A percentile compares a stretch with the other conserved stretches of the same genome.
phyloP scores from a whole-genome alignment of 1,140 invertebrate genomes.

The Oscheius sp. region DNA sequence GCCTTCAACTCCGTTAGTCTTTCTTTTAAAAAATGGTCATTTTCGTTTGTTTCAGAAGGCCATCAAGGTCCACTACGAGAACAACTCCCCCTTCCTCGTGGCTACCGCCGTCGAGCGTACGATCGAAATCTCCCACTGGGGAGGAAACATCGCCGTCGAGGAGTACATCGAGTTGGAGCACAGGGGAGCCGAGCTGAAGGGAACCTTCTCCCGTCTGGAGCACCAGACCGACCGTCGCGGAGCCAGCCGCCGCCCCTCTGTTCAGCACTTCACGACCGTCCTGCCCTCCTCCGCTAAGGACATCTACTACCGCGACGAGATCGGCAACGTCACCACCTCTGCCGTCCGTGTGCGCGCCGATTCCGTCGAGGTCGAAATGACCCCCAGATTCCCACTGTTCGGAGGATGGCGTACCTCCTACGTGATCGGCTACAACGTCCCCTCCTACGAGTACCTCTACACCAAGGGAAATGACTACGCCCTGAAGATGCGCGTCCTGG shows the following conservation, averaged over 20 bases:
- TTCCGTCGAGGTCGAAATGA: constrained; percentile 86
- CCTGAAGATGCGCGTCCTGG: constrained; percentile 85
- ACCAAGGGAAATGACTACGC: constrained; percentile 67
- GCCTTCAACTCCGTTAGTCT: constrained; percentile 36
- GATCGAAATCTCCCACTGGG: constrained; percentile 98
- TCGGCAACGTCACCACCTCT: constrained; percentile 98
- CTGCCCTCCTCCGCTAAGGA: constrained; percentile 84
- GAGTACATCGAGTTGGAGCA: constrained; percentile 87
- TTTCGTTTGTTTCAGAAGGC: constrained; percentile 43
- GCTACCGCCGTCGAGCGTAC: constrained; percentile 79
- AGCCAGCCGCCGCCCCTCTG: constrained; percentile 44
- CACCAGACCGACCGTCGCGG: constrained; percentile 57
- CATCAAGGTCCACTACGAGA: constrained; percentile 82
- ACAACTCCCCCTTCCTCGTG: constrained; percentile 89
- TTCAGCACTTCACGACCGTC: constrained; percentile 68
- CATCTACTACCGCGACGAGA: constrained; percentile 92
- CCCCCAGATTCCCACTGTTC: constrained; percentile 89
- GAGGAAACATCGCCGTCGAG: constrained; percentile 94
- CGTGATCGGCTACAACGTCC: constrained; percentile 92
- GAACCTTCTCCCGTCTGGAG: constrained; percentile 58
- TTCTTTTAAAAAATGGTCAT: not conserved
- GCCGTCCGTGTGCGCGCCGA: constrained; percentile 75
- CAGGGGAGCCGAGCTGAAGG: constrained; percentile 77
- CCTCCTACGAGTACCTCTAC: constrained; percentile 90
- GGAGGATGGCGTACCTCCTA: constrained; percentile 92